Evolutionary conservation across 2,113 vertebrate genomes (phyloP), one percentile per base, ranked within the genome.

Genomic region (Silurus glanis): DNA sequence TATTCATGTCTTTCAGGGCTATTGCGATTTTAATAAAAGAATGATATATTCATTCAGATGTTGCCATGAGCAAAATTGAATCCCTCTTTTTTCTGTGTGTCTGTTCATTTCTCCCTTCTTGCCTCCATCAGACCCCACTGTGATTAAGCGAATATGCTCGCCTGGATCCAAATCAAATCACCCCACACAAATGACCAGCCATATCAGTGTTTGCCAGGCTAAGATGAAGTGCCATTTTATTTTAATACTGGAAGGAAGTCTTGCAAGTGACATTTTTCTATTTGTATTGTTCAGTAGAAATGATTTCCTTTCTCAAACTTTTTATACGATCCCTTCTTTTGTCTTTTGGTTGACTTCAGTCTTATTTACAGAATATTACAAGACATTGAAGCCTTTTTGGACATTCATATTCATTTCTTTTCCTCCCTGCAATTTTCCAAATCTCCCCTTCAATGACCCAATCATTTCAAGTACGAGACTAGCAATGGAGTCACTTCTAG

Each of bases 21-120:
- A 51, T 82, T 81, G 75, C 23, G 85, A 87, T 76, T 85, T 88
- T 82, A 88, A 88, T 80, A 76, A 81, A 80, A 21, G 86, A 74
- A 56, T 84, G 72, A 86, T 85, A 51, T 84, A 76, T 86, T 89
- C 88, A 76, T 82, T 83, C 84, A 86, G 86, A 69, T 56, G 58
- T 72, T 62, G 72, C 82, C 62, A 49, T 76, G 88, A 79, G 75
- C 86, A 82, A 82, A 90, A 89, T 84, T 84, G 82, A 90, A 84
- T 84, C 86, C 81, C 66, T 87, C 79, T 90, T 86, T 88, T 58
- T 72, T 64, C 71, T 59, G 71, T 85, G 84, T 84, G 80, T 87
- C 81, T 75, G 71, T 81, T 86, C 83, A 49, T 55, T 61, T 82
- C 45, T 80, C 47, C 45, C 67, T 80, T 78, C 25, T 56, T 47